Percentiles rank a stretch among this genome's conserved stretches.
These are phyloP conservation scores for Lucifuga dentata DNA, from an alignment of 2,113 vertebrate genomes.

Conservation along the genomic window DNA sequence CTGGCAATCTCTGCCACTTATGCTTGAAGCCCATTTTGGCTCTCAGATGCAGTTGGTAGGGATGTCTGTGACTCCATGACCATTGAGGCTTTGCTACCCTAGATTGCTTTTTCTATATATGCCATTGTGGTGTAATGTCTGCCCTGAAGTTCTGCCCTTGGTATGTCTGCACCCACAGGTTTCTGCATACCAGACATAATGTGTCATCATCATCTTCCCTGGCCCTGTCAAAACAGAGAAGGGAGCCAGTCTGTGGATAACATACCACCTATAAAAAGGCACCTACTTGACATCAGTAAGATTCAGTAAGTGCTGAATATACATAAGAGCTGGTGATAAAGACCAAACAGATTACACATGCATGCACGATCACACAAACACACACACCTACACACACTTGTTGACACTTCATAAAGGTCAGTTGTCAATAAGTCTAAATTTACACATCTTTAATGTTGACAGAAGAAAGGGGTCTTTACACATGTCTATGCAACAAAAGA, in stretches of 20 bases:
- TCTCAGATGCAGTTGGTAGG: constrained; percentile 9
- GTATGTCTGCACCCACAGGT: constrained; percentile 22
- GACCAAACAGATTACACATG: constrained; percentile 56
- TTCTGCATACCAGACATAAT: constrained; percentile 54
- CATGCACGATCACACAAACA: background rate
- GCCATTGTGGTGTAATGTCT: background rate
- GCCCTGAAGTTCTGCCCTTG: background rate
- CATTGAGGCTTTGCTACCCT: constrained; percentile 10
- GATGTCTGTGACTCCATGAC: constrained; percentile 34
- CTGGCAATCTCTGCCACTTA: constrained; percentile 3
- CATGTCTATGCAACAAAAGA: constrained; percentile 16
- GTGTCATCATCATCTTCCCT: constrained; percentile 41
- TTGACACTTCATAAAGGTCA: constrained; percentile 72
- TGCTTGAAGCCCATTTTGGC: constrained; percentile 24
- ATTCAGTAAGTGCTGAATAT: constrained; percentile 43
- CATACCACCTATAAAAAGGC: constrained; percentile 62
- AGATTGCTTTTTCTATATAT: constrained; percentile 12
- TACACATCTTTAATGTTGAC: constrained; percentile 53
- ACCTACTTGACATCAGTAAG: constrained; percentile 60
- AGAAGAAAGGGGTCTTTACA: constrained; percentile 30
- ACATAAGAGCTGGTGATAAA: constrained; percentile 62
- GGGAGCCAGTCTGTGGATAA: constrained; percentile 45
- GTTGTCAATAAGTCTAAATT: constrained; percentile 72
- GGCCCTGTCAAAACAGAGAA: constrained; percentile 24
- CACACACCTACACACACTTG: constrained; percentile 20